phyloP scores from a whole-genome alignment of 2,888 invertebrate species.

The Frankliniella fusca region DNA sequence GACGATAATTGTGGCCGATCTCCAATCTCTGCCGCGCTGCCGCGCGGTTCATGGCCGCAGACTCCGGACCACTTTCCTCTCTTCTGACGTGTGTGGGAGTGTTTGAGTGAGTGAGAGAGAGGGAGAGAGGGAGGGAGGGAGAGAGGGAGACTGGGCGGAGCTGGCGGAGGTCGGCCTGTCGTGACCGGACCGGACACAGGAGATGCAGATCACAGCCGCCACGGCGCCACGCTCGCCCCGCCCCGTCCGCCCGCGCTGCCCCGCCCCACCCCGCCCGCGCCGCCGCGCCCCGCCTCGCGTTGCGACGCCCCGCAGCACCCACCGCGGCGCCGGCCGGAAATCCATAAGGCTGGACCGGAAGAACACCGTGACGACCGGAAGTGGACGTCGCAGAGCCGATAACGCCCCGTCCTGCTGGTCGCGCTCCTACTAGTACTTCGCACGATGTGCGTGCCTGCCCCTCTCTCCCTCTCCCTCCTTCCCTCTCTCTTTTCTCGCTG shows the following conservation, averaged over 20 bases:
- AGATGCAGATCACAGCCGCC: constrained; percentile 11
- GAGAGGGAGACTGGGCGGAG: not conserved
- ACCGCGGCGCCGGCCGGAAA: constrained; percentile 18
- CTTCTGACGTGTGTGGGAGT: not conserved
- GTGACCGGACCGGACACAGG: not conserved
- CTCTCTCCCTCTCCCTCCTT: not conserved
- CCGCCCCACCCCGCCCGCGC: not conserved
- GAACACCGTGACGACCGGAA: constrained; percentile 15
- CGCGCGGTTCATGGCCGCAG: not conserved
- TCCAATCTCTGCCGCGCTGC: not conserved
- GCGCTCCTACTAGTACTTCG: not conserved
- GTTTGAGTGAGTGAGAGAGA: not conserved
- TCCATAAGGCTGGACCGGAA: constrained; percentile 25
- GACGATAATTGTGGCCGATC: not conserved
- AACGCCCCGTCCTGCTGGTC: not conserved
- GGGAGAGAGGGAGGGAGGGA: not conserved
- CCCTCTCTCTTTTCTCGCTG: no score
- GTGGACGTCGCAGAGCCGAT: constrained; percentile 8
- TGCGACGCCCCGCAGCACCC: not conserved
- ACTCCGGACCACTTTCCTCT: not conserved
- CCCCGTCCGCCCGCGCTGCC: not conserved
- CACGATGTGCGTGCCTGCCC: not conserved
- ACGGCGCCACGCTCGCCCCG: not conserved
- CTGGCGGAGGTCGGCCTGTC: not conserved
- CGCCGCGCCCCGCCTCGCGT: not conserved